Evolutionary conservation across 2,113 vertebrate species (phyloP).

Genomic region (Fukomys damarensis): DNA sequence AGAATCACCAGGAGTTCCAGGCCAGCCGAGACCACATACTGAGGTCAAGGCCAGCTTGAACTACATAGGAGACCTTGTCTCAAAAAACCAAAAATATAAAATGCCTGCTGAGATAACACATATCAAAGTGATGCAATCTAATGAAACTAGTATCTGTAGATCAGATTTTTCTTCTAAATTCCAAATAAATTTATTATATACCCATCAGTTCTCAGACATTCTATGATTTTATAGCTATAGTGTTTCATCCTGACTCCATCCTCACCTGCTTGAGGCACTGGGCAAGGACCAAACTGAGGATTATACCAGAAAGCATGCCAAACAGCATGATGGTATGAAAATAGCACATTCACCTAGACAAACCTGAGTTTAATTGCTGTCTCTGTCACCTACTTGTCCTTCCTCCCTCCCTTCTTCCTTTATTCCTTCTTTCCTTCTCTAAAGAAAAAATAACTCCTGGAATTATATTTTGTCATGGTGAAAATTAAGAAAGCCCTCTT

Average conservation of each 20-base stretch:
- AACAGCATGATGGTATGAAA: not conserved
- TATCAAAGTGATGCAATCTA: not conserved
- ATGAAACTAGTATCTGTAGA: not conserved
- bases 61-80: not conserved
- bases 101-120: not conserved
- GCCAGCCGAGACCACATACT: not conserved
- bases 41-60: not conserved
- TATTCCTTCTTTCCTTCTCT: not conserved
- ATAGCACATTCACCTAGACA: too few relatives aligned
- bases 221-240: not conserved
- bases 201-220: not conserved
- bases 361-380: not conserved
- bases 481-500: not conserved
- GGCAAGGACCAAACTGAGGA: not conserved
- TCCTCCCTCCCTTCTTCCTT: accelerated
- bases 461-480: not conserved
- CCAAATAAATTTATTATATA: not conserved
- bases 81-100: not conserved
- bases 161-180: not conserved
- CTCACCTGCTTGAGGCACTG: not conserved
- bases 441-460: not conserved
- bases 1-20: not conserved
- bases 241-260: not conserved
- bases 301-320: not conserved
- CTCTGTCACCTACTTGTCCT: not conserved